A percentile compares a stretch with the other conserved stretches of the same genome.
phyloP scores from a whole-genome alignment of 37 sponge, comb jelly and placozoan species.

The Diacarnus erythraeanus region DNA sequence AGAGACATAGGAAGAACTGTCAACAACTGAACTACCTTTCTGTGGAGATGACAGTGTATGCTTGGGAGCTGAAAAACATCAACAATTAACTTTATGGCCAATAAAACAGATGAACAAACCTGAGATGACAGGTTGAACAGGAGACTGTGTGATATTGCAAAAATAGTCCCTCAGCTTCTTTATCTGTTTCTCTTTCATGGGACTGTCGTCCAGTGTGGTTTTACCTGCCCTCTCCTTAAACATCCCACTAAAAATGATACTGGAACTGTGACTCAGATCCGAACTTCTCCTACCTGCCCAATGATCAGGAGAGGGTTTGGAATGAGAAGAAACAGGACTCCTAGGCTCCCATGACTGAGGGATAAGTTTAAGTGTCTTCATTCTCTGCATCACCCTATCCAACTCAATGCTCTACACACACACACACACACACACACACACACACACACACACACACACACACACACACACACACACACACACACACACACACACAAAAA shows the following conservation, averaged over 20 bases:
- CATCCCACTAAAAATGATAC: not conserved
- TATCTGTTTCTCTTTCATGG: constrained; percentile 6
- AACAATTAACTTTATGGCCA: not conserved
- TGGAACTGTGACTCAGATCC: not conserved
- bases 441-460: too few species aligned
- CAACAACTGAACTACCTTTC: too few species aligned
- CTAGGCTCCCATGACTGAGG: constrained; percentile 44
- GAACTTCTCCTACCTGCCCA: not conserved
- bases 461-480: too few species aligned
- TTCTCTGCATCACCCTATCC: constrained; percentile 13
- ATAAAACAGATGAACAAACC: constrained; percentile 9
- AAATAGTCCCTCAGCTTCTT: constrained; percentile 18
- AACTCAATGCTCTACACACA: not conserved
- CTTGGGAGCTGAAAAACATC: not conserved
- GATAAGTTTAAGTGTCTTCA: constrained; percentile 50
- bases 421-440: too few species aligned
- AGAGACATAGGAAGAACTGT: too few species aligned
- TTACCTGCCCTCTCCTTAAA: not conserved
- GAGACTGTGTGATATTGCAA: not conserved
- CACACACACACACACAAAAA: too few species aligned
- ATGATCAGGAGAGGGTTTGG: not conserved
- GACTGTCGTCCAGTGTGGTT: not conserved
- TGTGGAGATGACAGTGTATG: not conserved
- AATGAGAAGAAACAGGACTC: not conserved
- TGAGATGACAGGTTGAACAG: constrained; percentile 8